Conservation (phyloP, 2,888 invertebrate genomes). For the Stegophylla sp. region DNA sequence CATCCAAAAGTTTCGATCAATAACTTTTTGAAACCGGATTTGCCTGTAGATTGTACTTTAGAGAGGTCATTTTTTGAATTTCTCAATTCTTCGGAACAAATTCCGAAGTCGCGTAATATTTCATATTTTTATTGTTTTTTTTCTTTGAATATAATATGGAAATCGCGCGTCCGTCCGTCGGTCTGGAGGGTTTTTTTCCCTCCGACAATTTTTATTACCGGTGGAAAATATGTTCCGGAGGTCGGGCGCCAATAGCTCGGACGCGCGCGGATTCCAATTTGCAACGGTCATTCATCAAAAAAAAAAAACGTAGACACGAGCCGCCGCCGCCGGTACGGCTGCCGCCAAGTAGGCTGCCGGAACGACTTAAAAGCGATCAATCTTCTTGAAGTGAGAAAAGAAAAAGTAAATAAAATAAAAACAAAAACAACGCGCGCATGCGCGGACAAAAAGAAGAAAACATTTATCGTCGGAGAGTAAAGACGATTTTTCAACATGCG, state of each 20-base stretch:
- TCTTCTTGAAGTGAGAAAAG: conserved; percentile 53
- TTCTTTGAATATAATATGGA: background rate
- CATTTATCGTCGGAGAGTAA: conserved; percentile 35
- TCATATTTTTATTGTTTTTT: conserved; percentile 6
- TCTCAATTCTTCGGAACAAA: too few species aligned
- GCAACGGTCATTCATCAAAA: conserved; percentile 46
- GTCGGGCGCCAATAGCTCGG: background rate
- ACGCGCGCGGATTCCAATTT: conserved; percentile 37
- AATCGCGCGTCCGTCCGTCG: background rate
- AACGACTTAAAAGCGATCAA: conserved; percentile 48
- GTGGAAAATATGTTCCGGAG: conserved; percentile 17
- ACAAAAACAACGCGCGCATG: conserved; percentile 22
- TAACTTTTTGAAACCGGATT: too few species aligned
- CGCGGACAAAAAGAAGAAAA: conserved; percentile 28
- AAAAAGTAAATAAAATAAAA: conserved; percentile 54
- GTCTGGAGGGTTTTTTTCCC: conserved; percentile 9
- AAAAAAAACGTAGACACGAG: conserved; percentile 26
- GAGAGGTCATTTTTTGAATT: too few species aligned
- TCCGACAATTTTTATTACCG: conserved; percentile 25
- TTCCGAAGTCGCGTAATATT: too few species aligned
- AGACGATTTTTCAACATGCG: conserved; percentile 48
- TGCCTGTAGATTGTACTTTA: too few species aligned
- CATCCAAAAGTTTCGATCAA: too few species aligned
- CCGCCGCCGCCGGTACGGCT: conserved; percentile 42
- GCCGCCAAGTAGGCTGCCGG: conserved; percentile 33